Conservation (phyloP, 1,140 invertebrate genomes). For the Drusus annulatus region DNA sequence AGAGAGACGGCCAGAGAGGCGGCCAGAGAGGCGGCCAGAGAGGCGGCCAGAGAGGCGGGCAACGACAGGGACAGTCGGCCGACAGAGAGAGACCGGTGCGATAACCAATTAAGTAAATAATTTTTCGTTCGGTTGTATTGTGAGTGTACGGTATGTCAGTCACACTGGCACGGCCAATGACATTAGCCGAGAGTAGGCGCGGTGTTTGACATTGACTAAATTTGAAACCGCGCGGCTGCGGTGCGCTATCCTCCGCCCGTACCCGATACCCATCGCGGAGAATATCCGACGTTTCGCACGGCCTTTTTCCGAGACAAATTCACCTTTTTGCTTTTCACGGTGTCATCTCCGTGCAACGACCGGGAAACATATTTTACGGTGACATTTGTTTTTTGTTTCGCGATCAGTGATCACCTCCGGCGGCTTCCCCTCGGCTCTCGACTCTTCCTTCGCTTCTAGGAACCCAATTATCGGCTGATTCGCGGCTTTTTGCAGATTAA, state of each 20-base stretch:
- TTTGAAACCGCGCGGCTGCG: constrained; percentile 37
- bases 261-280: neutral
- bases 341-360: constrained; percentile 35
- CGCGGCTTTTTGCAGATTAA: constrained; percentile 19
- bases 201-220: constrained; percentile 49
- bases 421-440: neutral
- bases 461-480: constrained; percentile 6
- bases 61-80: neutral
- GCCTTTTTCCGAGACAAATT: constrained; percentile 31
- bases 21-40: neutral
- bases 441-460: neutral
- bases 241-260: neutral
- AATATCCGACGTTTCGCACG: neutral
- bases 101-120: constrained; percentile 46
- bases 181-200: constrained; percentile 20
- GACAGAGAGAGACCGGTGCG: constrained; percentile 26
- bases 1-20: neutral
- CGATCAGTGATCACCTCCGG: neutral
- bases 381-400: constrained; percentile 37
- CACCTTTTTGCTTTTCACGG: constrained; percentile 22
- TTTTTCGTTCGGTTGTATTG: constrained; percentile 21
- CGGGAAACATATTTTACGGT: constrained; percentile 32
- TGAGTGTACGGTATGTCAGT: constrained; percentile 31
- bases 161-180: constrained; percentile 42
- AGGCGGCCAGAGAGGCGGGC: neutral